Conservation (phyloP, 2,888 invertebrate genomes). For the Lacanobia wlatinum region DNA sequence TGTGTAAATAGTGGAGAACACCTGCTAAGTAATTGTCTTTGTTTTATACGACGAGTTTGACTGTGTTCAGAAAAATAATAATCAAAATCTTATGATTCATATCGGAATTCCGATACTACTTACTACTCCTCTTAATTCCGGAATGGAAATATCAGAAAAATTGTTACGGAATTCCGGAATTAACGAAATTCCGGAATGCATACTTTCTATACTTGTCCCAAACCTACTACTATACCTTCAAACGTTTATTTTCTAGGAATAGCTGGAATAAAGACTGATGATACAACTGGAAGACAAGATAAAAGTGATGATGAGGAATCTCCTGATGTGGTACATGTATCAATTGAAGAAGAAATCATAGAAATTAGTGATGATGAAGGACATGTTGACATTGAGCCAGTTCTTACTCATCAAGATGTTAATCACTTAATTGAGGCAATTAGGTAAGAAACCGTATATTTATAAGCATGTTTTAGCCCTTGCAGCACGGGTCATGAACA, state of each 20-base stretch:
- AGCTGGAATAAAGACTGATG: slow-evolving; percentile 81
- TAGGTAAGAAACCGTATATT: slow-evolving; percentile 43
- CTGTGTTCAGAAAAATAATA: too few species aligned
- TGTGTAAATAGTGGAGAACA: too few species aligned
- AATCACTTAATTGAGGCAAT: slow-evolving; percentile 57
- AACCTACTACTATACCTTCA: background rate
- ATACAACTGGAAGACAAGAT: slow-evolving; percentile 59
- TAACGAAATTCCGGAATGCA: too few species aligned
- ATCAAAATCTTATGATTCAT: too few species aligned
- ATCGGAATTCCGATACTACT: too few species aligned
- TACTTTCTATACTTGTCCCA: background rate
- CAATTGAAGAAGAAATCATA: slow-evolving; percentile 63
- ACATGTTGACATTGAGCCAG: slow-evolving; percentile 58
- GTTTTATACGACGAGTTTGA: too few species aligned
- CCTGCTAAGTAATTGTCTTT: too few species aligned
- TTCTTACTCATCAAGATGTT: slow-evolving; percentile 58
- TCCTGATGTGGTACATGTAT: slow-evolving; percentile 50
- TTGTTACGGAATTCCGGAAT: too few species aligned
- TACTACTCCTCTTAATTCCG: too few species aligned
- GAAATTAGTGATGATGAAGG: slow-evolving; percentile 69
- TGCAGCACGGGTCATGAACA: too few species aligned
- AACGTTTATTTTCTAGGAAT: slow-evolving; percentile 73
- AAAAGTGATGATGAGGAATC: slow-evolving; percentile 67
- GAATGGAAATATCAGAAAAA: too few species aligned
- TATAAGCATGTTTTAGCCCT: background rate